These are phyloP conservation scores for Clarias gariepinus DNA, from an alignment of 2,113 vertebrate species.

Conservation along the genomic window DNA sequence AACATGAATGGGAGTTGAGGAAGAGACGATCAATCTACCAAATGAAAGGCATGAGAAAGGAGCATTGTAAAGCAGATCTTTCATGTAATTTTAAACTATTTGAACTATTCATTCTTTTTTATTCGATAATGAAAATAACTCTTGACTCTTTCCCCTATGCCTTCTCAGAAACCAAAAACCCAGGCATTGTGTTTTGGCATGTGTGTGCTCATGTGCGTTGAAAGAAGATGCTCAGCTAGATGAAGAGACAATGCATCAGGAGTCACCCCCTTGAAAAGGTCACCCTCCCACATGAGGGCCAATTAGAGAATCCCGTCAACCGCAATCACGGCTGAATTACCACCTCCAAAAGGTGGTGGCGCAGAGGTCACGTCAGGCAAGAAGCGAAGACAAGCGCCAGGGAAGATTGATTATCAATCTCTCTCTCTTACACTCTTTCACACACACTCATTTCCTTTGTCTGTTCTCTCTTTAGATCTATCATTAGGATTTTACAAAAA, in stretches of 20 bases:
- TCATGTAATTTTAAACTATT: not conserved
- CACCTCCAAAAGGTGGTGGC: constrained; percentile 59
- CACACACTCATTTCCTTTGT: constrained; percentile 5
- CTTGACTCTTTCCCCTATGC: not conserved
- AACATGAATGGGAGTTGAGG: not conserved
- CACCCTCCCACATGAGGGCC: constrained; percentile 58
- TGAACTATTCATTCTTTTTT: not conserved
- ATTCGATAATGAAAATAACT: constrained; percentile 13
- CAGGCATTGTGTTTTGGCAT: not conserved
- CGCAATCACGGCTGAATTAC: constrained; percentile 67
- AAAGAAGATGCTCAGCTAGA: constrained; percentile 22
- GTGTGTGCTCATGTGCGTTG: not conserved
- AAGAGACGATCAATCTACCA: not conserved
- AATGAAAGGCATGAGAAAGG: not conserved
- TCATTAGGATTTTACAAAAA: constrained; percentile 14
- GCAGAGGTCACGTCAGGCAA: constrained; percentile 60
- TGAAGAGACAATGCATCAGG: constrained; percentile 62
- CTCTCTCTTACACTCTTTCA: not conserved
- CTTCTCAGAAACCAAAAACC: not conserved
- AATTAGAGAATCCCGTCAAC: constrained; percentile 73
- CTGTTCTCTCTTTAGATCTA: not conserved
- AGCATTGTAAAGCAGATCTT: not conserved
- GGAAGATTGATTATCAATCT: constrained; percentile 42
- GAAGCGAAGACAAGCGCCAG: constrained; percentile 31
- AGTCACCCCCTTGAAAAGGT: constrained; percentile 71